Base-by-base conservation (phyloP, 2,797 vertebrate genomes). In the Enteromius anoplus region DNA sequence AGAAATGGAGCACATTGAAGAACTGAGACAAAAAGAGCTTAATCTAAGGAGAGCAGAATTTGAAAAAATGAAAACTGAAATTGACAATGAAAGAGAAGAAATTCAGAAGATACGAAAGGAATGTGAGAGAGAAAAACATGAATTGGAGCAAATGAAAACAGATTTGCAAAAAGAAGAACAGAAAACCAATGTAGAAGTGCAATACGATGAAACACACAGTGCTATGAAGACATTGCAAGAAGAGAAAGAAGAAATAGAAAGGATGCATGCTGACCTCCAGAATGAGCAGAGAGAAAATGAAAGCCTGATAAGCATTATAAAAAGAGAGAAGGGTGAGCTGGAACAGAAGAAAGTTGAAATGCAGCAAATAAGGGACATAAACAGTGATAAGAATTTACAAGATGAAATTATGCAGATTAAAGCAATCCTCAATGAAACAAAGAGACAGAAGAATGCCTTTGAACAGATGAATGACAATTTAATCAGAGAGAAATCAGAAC, bases 391-490 rank as follows among this genome's bases (percentile, higher is more conserved):
- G 11, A 47, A 76, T 2, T 45, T 65, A 82, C 83, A 83, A 72
- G 29, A 76, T 26, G 71, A 85, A 71, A 82, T 71, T 11, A 58
- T 34, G 8, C 58, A 66, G 19, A 75, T n/a, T 66, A 65, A 88
- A 26, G 42, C 4, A 23, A 65, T 53, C 37, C 73, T 81, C 49
- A 72, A 78, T 75, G 82, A 84, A 53, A 71, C 79, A 23, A 78
- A 78, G 19, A 83, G 9, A 79, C 72, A 23, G 29, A 79, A 58
- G 17, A 7, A 37, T 62, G 68, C 75, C 2, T n/a, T 83, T 11
- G 55, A 81, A 81, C 34, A 47, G 9, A 66, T 65, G 4, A 85
- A 82, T 75, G 65, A 64, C 26, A 23, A 82, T 79, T 66, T 88
- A 21, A 17, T 58, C 17, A 77, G 71, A 7, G 64, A 84, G 29